Base-by-base conservation (phyloP, 2,888 invertebrate species). In the Hemithea aestivaria region DNA sequence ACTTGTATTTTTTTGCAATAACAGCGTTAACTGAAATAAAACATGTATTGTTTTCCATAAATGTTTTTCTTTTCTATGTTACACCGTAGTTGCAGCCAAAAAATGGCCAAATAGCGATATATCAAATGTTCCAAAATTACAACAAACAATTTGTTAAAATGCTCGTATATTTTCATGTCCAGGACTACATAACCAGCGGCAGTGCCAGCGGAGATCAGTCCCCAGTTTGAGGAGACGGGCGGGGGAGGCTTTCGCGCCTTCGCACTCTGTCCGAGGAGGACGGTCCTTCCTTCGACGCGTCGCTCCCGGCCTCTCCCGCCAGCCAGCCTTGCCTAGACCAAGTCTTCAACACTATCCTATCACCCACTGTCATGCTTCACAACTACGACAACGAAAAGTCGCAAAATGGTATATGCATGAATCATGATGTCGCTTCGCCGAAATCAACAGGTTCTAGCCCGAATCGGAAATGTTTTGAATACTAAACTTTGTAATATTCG, bases 221-320 rank as follows among this genome's bases (percentile, higher is more conserved):
- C 10, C 85, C 87, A 2, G 88, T 88, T 64, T 88, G 88, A 88
- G 85, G 66, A 34, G 81, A 62, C 67, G 73, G 77, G 87, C 87
- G 87, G 85, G 88, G 78, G 87, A 82, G 84, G 83, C 70, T 76
- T 43, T 59, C 66, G 62, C 83, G 82, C 72, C 79, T 85, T 70
- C 76, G 75, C 65, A 83, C 83, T 48, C 65, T 84, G 56, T 73
- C 78, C 38, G 85, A 84, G 68, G 85, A 87, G 65, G 84, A 84
- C 56, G 64, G 58, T 40, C 50, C 63, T n/a, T n/a, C n/a, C 9
- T 48, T 56, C 29, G 66, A 65, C 44, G 62, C 63, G 47, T 54
- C 66, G 25, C 38, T 44, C 48, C 60, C 63, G 39, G 68, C 78
- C 75, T 73, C 78, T 64, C 77, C 79, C 74, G 77, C 82, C 70